These are phyloP conservation scores for Lucilia sericata DNA, from an alignment of 1,140 invertebrate species.

Conservation along the genomic window DNA sequence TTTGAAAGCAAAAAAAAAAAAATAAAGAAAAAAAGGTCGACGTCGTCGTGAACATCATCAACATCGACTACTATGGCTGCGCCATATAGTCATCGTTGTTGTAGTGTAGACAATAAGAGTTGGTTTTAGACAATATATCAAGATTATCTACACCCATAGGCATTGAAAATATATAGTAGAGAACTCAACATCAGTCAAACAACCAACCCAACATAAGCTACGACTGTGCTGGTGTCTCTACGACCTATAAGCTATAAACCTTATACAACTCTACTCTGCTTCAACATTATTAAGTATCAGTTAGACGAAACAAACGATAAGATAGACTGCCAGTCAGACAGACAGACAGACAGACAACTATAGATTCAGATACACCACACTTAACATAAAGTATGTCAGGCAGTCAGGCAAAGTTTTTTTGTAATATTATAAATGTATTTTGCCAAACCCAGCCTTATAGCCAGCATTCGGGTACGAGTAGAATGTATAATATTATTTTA, in stretches of 20 bases:
- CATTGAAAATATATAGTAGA: conserved; percentile 5
- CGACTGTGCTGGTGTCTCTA: not conserved
- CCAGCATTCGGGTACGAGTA: not conserved
- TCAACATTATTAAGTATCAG: not conserved
- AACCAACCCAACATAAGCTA: not conserved
- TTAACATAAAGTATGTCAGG: not conserved
- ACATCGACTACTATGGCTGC: not conserved
- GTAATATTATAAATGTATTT: not conserved
- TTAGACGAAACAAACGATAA: not conserved
- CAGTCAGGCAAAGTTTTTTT: not conserved
- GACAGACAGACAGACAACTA: not conserved
- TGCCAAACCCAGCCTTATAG: not conserved
- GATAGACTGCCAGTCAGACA: not conserved
- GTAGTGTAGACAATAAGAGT: not conserved
- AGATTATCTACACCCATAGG: not conserved
- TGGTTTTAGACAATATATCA: not conserved
- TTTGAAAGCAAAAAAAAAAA: not conserved
- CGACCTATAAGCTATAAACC: not conserved
- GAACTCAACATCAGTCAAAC: not conserved
- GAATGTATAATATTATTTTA: not conserved
- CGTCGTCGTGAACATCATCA: not conserved
- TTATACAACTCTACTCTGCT: no score
- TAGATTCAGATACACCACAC: not conserved
- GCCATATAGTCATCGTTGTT: not conserved
- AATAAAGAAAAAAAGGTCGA: not conserved